A percentile compares a stretch with the other conserved stretches of the same genome.
These are phyloP conservation scores for Drosophila conformis DNA, from an alignment of 2,888 invertebrate species.

Conservation along the genomic window DNA sequence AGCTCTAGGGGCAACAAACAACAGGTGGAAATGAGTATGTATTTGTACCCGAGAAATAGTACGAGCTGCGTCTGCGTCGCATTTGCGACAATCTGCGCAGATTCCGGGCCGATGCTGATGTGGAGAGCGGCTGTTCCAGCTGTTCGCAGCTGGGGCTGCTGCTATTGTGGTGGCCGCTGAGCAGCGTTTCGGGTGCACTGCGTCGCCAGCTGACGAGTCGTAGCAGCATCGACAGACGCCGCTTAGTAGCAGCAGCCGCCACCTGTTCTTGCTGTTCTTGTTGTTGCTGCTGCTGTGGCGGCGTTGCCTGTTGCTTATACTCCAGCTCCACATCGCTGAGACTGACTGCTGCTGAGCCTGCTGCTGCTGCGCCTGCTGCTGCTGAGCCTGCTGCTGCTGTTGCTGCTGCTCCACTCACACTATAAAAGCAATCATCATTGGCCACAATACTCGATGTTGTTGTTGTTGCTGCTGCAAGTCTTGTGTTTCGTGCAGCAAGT, in stretches of 20 bases:
- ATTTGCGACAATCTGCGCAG: slow-evolving; percentile 82
- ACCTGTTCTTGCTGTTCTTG: slow-evolving; percentile 1
- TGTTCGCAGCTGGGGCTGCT: slow-evolving; percentile 30
- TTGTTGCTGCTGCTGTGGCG: slow-evolving; percentile 27
- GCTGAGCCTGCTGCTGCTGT: background rate
- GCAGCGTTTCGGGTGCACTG: slow-evolving; percentile 43
- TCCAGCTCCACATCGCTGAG: slow-evolving; percentile 40
- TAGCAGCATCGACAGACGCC: slow-evolving; percentile 40
- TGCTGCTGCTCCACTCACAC: slow-evolving; percentile 33
- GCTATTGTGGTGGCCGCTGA: slow-evolving; percentile 46
- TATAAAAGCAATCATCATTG: slow-evolving; percentile 78
- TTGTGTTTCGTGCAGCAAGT: slow-evolving; percentile 7
- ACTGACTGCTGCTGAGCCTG: background rate
- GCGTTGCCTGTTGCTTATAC: slow-evolving; percentile 56
- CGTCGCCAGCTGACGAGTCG: slow-evolving; percentile 59
- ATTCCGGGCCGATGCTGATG: slow-evolving; percentile 57
- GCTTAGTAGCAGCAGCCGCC: slow-evolving; percentile 13
- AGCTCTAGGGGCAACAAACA: slow-evolving; percentile 2
- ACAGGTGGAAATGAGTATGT: background rate
- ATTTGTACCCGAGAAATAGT: slow-evolving; percentile 84
- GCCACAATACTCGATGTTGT: slow-evolving; percentile 47
- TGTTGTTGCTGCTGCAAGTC: slow-evolving; percentile 21
- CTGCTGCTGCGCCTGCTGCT: slow-evolving; percentile 5
- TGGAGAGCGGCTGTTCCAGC: slow-evolving; percentile 50
- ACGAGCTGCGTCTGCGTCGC: slow-evolving; percentile 83